Percentiles rank a stretch among this genome's conserved stretches.
phyloP scores from a whole-genome alignment of 2,888 invertebrate species.

The Phytoseiulus persimilis region DNA sequence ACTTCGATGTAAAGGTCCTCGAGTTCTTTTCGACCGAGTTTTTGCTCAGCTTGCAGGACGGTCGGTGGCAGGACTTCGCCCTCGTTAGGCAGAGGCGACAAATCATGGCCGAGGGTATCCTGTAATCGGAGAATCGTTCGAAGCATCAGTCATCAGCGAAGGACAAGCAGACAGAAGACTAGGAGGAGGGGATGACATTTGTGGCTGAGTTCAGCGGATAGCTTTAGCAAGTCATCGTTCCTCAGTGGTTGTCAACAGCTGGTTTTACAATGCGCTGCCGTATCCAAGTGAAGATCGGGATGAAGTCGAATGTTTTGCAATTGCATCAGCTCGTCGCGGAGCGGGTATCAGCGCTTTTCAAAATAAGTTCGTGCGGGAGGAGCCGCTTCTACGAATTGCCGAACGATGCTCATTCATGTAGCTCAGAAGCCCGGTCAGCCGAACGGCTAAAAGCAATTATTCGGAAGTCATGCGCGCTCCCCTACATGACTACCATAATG shows the following conservation, averaged over 20 bases:
- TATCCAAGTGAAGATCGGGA: not conserved
- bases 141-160: too few relatives aligned
- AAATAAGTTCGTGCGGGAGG: not conserved
- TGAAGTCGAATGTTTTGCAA: too few relatives aligned
- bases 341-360: not conserved
- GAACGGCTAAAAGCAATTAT: not conserved
- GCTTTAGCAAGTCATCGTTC: too few relatives aligned
- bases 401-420: not conserved
- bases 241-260: too few relatives aligned
- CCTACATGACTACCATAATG: not conserved
- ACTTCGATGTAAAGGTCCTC: conserved; percentile 79
- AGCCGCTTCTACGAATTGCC: not conserved
- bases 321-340: not conserved
- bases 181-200: too few relatives aligned
- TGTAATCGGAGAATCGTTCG: too few relatives aligned
- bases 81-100: conserved; percentile 7
- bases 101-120: conserved; percentile 10
- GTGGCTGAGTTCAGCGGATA: too few relatives aligned
- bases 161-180: too few relatives aligned
- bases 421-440: not conserved
- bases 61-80: conserved; percentile 6
- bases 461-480: not conserved
- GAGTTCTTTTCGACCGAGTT: conserved; percentile 48
- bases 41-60: conserved; percentile 14
- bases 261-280: too few relatives aligned